These are phyloP conservation scores for Tamias sibiricus DNA, from an alignment of 2,113 vertebrate species.

Conservation along the genomic window DNA sequence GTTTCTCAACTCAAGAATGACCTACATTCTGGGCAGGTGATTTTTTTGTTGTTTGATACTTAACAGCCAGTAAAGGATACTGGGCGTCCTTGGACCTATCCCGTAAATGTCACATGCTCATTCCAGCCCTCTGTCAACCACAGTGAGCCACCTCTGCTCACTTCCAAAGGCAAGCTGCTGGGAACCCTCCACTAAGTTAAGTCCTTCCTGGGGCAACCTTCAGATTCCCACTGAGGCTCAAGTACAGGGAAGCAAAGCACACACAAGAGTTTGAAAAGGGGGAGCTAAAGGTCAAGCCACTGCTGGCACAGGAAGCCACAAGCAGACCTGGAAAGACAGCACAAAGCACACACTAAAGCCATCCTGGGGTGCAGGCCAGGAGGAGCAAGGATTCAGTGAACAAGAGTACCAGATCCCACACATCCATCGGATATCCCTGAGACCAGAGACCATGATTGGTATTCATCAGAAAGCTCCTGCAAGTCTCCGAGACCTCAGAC, in stretches of 20 bases:
- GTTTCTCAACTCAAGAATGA: not conserved
- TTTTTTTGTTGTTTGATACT: not conserved
- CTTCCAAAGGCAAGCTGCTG: not conserved
- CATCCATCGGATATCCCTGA: not conserved
- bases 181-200: not conserved
- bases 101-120: accelerated
- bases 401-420: not conserved
- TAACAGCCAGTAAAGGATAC: accelerated
- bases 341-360: not conserved
- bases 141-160: not conserved
- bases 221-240: too few species aligned
- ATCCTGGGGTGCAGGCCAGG: too few species aligned
- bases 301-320: accelerated
- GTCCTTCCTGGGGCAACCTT: not conserved
- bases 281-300: not conserved
- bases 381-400: not conserved
- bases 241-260: not conserved
- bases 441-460: not conserved
- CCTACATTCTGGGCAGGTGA: not conserved
- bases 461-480: not conserved
- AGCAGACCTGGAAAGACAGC: not conserved
- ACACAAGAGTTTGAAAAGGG: not conserved
- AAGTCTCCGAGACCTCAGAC: too few species aligned
- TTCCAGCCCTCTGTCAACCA: not conserved
- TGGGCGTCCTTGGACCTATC: accelerated